Conservation (phyloP, 2,888 invertebrate genomes). For the Spisula solida region DNA sequence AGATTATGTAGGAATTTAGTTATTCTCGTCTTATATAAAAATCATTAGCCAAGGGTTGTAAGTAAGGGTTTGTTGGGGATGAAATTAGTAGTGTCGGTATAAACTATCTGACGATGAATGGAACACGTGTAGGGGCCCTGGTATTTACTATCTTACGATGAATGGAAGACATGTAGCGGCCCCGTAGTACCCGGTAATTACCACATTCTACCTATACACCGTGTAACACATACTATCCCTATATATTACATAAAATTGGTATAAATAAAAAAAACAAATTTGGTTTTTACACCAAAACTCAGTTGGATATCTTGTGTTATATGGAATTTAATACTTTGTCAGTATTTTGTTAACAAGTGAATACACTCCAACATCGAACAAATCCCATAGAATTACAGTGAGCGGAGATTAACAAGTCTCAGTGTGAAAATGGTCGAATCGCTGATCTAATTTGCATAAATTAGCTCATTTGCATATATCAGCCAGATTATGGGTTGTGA, state of each 20-base stretch:
- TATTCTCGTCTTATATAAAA: too few species aligned
- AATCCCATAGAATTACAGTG: slow-evolving; percentile 26
- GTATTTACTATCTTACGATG: background rate
- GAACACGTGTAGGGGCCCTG: too few species aligned
- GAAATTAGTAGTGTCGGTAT: background rate
- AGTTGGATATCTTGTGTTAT: slow-evolving; percentile 46
- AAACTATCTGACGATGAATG: too few species aligned
- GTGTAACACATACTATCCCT: background rate
- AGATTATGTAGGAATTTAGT: too few species aligned
- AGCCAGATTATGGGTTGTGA: slow-evolving; percentile 56
- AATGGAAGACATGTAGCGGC: background rate
- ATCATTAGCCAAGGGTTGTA: too few species aligned
- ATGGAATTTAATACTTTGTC: slow-evolving; percentile 53
- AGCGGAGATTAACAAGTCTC: slow-evolving; percentile 32
- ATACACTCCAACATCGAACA: slow-evolving; percentile 36
- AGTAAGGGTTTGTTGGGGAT: background rate
- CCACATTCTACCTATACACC: background rate
- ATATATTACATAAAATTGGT: slow-evolving; percentile 37
- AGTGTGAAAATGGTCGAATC: slow-evolving; percentile 65
- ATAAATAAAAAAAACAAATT: slow-evolving; percentile 54
- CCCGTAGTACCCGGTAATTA: background rate
- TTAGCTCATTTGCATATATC: slow-evolving; percentile 70
- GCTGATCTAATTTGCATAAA: slow-evolving; percentile 66
- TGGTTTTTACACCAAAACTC: slow-evolving; percentile 48
- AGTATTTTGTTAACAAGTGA: slow-evolving; percentile 63